Base-by-base conservation (phyloP, 2,797 vertebrate genomes). In the Scarus forsteni region DNA sequence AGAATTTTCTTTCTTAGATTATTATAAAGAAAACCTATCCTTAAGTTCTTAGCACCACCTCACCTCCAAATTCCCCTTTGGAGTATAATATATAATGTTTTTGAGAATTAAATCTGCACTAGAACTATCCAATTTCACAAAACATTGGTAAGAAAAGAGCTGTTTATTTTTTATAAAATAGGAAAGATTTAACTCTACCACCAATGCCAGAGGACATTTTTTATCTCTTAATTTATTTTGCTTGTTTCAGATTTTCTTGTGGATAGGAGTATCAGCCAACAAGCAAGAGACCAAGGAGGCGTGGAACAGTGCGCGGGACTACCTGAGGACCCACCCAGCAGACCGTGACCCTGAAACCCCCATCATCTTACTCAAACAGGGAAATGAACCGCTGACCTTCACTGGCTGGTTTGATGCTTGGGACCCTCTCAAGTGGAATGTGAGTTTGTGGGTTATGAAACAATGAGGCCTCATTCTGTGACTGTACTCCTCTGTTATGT, bases 341-440 rank as follows among this genome's bases (percentile, higher is more conserved):
- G 94, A 90, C 14, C 95, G 97, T 3, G 96, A 97, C 87, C 43
- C 79, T 1, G 93, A 95, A 19, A 96, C 96, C 0, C 93, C 97
- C 0, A 81, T 96, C 69, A 68, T 95, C 70, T 81, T 85, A 3
- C 93, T 98, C 70, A 98, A 97, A 74, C 96, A 98, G 89, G 95
- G 96, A 49, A 80, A 82, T 0, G 97, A 98, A 48, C 97, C 97
- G 0, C 94, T 93, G 44, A 98, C 95, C 27, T 98, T 98, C 90
- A 98, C 96, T 0, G 97, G 97, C 8, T 98, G 97, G 97, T 98
- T 98, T 91, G 92, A 92, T 0, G 96, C 96, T 0, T 98, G 97
- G 97, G 97, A 98, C 75, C 90, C 96, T 35, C 95, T 96, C 46
- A 97, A 96, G 85, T 98, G 96, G 96, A 97, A 93, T 0, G 97